A percentile compares a stretch with the other conserved stretches of the same genome.
Evolutionary conservation across 53 echinoderm and acorn worm species (phyloP).

Genomic region (Actinopyga echinites): DNA sequence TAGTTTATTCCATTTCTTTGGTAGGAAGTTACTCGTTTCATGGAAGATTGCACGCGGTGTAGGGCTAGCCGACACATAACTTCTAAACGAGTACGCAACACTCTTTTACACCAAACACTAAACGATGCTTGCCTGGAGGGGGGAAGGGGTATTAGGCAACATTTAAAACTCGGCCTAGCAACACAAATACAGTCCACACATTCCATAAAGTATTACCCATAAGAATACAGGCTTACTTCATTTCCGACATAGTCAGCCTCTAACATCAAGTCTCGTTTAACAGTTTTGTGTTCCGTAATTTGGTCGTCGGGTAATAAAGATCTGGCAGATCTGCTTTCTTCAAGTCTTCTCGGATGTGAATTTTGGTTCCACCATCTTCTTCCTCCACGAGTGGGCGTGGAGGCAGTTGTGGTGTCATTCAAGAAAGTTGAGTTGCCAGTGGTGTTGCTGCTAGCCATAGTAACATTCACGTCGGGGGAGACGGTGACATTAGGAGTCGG

Average conservation of each 20-base stretch:
- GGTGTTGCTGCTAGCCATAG: background rate
- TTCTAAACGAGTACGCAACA: too few relatives aligned
- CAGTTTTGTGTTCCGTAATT: background rate
- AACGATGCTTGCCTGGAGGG: too few relatives aligned
- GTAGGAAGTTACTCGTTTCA: too few relatives aligned
- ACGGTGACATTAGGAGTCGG: background rate
- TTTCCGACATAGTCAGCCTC: slow-evolving; percentile 14
- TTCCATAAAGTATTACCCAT: too few relatives aligned
- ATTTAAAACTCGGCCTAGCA: too few relatives aligned
- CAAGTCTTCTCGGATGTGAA: background rate
- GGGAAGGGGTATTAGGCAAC: too few relatives aligned
- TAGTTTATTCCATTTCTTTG: too few relatives aligned
- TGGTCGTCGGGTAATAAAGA: background rate
- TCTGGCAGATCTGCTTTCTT: background rate
- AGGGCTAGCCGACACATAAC: too few relatives aligned
- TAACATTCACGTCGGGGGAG: background rate
- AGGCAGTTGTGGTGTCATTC: background rate
- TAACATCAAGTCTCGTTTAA: background rate
- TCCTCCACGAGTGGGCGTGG: background rate
- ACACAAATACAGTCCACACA: too few relatives aligned
- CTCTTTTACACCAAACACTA: too few relatives aligned
- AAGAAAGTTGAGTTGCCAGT: background rate
- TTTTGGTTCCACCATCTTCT: background rate
- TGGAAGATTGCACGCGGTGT: too few relatives aligned
- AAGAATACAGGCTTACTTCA: too few relatives aligned